These are phyloP conservation scores for Urocynchramus pylzowi DNA, from an alignment of 2,113 vertebrate genomes.

Conservation along the genomic window DNA sequence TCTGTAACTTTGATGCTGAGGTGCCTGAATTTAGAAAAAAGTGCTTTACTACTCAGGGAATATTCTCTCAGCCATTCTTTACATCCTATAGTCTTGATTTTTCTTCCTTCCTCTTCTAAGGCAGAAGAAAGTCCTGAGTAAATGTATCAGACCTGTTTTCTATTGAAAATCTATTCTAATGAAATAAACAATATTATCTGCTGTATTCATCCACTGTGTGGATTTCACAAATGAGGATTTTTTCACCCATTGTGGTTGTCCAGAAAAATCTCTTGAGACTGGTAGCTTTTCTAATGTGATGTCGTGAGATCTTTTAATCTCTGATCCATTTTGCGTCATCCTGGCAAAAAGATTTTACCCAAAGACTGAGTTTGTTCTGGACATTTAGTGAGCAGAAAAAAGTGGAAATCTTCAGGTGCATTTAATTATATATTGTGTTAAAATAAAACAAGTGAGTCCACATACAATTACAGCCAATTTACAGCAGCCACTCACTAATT, in stretches of 20 bases:
- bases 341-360: not conserved
- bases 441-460: conserved; percentile 24
- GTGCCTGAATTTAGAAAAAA: not conserved
- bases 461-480: conserved; percentile 28
- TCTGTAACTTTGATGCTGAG: not conserved
- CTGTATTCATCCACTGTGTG: not conserved
- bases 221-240: not conserved
- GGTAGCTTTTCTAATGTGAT: not conserved
- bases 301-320: not conserved
- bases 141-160: not conserved
- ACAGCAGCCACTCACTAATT: conserved; percentile 37
- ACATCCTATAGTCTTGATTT: not conserved
- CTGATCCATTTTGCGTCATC: not conserved
- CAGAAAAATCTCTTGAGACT: not conserved
- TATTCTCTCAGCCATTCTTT: not conserved
- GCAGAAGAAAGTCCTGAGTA: not conserved
- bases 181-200: not conserved
- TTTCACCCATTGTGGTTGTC: not conserved
- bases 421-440: conserved; percentile 20
- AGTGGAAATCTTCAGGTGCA: conserved; percentile 10
- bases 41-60: not conserved
- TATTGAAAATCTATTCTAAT: not conserved
- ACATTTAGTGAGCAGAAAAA: not conserved
- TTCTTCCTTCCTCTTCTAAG: not conserved
- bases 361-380: not conserved